Evolutionary conservation across 2,888 invertebrate species (phyloP).

Genomic region (Catocala sponsa): DNA sequence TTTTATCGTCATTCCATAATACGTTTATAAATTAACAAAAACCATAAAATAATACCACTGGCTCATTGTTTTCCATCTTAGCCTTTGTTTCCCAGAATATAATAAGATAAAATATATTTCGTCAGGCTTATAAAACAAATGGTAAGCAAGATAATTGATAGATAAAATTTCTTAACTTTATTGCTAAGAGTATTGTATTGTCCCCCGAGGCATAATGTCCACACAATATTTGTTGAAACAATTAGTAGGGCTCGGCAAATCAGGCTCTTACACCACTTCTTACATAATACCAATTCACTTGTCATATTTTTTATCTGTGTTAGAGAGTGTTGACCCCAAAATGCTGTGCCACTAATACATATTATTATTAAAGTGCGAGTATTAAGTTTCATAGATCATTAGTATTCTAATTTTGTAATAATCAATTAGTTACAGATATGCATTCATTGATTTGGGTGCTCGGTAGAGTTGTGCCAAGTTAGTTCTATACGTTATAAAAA

Average conservation of each 20-base stretch:
- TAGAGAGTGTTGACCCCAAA: conserved; percentile 24
- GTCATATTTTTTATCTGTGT: conserved; percentile 25
- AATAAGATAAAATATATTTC: no score
- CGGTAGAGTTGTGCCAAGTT: neutral
- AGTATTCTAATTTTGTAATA: conserved; percentile 6
- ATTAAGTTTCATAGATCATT: conserved; percentile 16
- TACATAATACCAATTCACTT: conserved; percentile 46
- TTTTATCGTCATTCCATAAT: no score
- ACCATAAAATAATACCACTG: no score
- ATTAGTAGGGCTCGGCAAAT: conserved; percentile 33
- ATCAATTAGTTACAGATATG: conserved; percentile 4
- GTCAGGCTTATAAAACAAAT: conserved; percentile 1
- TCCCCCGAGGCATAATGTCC: conserved; percentile 21
- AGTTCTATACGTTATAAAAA: neutral
- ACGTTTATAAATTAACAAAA: no score
- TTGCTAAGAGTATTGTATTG: conserved; percentile 14
- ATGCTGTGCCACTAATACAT: conserved; percentile 18
- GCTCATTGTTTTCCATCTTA: no score
- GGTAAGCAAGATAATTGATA: conserved; percentile 14
- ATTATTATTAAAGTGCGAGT: conserved; percentile 6
- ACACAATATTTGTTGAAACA: conserved; percentile 36
- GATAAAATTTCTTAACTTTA: conserved; percentile 15
- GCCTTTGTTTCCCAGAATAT: no score
- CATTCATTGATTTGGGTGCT: conserved; percentile 1
- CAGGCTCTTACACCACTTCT: conserved; percentile 37